Evolutionary conservation across 2,888 invertebrate genomes (phyloP).

Genomic region (Smittia sp.): DNA sequence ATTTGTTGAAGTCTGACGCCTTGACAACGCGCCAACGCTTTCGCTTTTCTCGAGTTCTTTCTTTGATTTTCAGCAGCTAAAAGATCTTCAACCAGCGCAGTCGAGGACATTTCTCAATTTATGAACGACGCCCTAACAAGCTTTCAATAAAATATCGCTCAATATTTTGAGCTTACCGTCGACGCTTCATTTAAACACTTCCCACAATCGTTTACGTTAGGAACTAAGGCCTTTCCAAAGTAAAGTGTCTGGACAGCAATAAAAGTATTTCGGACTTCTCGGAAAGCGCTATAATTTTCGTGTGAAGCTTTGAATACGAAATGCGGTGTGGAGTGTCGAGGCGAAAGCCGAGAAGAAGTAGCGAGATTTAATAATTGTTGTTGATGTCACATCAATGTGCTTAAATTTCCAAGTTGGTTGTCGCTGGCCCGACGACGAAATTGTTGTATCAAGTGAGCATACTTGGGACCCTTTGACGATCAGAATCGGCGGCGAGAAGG

Average conservation of each 20-base stretch:
- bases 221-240: neutral
- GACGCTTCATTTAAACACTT: neutral
- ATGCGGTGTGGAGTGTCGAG: neutral
- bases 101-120: too few relatives aligned
- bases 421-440: too few relatives aligned
- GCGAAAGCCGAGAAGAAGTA: neutral
- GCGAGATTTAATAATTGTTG: neutral
- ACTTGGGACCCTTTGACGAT: too few relatives aligned
- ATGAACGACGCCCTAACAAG: too few relatives aligned
- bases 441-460: neutral
- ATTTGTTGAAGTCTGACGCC: too few relatives aligned
- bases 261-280: conserved; percentile 18
- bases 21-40: too few relatives aligned
- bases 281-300: conserved; percentile 31
- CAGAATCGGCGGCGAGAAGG: too few relatives aligned
- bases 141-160: too few relatives aligned
- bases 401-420: too few relatives aligned
- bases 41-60: too few relatives aligned
- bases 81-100: too few relatives aligned
- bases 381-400: neutral
- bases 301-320: conserved; percentile 20
- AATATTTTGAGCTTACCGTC: neutral
- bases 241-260: conserved; percentile 34
- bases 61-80: too few relatives aligned
- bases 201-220: neutral